phyloP scores from a whole-genome alignment of 2,797 vertebrate genomes.

The Characodon lateralis region DNA sequence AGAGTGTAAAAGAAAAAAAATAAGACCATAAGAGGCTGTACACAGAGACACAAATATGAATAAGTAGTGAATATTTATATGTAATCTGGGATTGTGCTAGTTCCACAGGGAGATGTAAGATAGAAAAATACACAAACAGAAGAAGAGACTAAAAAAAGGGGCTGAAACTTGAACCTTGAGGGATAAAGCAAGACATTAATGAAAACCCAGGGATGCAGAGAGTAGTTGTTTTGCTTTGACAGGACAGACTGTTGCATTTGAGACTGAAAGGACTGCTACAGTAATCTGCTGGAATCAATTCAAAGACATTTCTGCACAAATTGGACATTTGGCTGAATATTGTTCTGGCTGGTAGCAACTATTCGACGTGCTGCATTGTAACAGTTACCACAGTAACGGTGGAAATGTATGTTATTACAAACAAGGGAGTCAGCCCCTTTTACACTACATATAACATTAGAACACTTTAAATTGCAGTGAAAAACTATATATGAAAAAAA shows the following conservation, averaged over 20 bases:
- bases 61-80: constrained; percentile 29
- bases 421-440: constrained; percentile 7
- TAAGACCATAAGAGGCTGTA: constrained; percentile 13
- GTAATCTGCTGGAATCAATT: constrained; percentile 38
- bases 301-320: constrained; percentile 22
- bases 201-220: constrained; percentile 60
- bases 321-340: constrained; percentile 24
- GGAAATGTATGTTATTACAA: constrained; percentile 36
- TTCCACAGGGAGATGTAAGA: constrained; percentile 39
- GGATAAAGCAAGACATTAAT: constrained; percentile 65
- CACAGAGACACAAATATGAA: constrained; percentile 5
- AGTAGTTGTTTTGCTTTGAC: constrained; percentile 68
- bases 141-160: constrained; percentile 42
- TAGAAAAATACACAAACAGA: constrained; percentile 29
- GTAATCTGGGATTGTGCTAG: constrained; percentile 77
- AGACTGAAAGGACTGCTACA: constrained; percentile 35
- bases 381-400: constrained; percentile 25
- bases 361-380: constrained; percentile 26
- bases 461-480: constrained; percentile 1
- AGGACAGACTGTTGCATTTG: constrained; percentile 26
- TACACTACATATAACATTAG: constrained; percentile 5
- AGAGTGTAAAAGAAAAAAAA: constrained; percentile 44
- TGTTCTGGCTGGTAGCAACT: constrained; percentile 22
- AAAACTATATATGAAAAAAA: constrained; percentile 5
- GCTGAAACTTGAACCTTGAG: constrained; percentile 59